Evolutionary conservation across 2,113 vertebrate genomes (phyloP).

Genomic region (Gymnarchus niloticus): DNA sequence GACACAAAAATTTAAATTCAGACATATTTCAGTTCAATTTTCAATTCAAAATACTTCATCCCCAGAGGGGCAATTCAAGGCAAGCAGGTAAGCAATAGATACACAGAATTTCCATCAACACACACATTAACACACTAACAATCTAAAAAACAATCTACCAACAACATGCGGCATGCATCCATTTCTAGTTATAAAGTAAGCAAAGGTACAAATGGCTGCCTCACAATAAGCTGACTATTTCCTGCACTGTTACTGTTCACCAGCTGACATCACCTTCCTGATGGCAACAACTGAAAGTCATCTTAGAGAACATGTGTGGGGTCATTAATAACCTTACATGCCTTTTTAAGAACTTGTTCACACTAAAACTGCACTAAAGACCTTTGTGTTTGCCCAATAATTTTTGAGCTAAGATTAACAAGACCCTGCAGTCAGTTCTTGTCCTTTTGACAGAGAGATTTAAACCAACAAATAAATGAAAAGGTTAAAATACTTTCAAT

Average conservation of each 20-base stretch:
- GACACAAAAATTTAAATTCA: not conserved
- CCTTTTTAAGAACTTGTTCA: not conserved
- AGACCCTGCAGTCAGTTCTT: not conserved
- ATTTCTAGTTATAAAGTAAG: too few species aligned
- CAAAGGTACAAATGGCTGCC: not conserved
- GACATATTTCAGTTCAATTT: too few species aligned
- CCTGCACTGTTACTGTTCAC: not conserved
- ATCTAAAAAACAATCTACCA: not conserved
- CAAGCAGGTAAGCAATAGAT: not conserved
- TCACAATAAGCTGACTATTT: not conserved
- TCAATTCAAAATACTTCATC: not conserved
- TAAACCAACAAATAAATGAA: not conserved
- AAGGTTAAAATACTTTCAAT: not conserved
- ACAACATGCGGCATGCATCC: not conserved
- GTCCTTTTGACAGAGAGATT: not conserved
- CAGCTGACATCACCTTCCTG: not conserved
- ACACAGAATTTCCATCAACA: not conserved
- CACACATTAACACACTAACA: not conserved
- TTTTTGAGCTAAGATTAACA: not conserved
- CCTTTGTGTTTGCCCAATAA: not conserved
- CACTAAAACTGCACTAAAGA: not conserved
- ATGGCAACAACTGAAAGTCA: not conserved
- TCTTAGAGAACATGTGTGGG: not conserved
- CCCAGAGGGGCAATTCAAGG: not conserved
- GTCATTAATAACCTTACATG: not conserved